Conservation (phyloP, 2,888 invertebrate genomes). For the Sphaerophoria rueppellii region DNA sequence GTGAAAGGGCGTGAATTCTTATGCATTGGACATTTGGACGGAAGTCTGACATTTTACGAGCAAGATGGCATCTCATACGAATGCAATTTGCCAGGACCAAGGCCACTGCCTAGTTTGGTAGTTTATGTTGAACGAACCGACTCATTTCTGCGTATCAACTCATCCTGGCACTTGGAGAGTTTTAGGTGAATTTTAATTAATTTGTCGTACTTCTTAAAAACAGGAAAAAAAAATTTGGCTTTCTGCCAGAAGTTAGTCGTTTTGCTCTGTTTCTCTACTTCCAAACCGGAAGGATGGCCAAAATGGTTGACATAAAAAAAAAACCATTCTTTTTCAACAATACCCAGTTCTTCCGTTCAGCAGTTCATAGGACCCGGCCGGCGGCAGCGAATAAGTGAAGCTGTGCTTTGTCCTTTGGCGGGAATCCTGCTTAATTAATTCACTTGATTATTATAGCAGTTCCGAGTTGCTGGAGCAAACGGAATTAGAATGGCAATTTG, state of each 20-base stretch:
- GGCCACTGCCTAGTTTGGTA: conserved; percentile 89
- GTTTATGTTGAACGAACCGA: conserved; percentile 91
- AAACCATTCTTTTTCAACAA: conserved; percentile 33
- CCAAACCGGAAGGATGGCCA: conserved; percentile 26
- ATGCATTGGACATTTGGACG: conserved; percentile 95
- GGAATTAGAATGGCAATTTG: conserved; percentile 59
- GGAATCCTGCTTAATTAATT: conserved; percentile 64
- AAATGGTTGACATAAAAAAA: conserved; percentile 41
- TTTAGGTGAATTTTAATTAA: conserved; percentile 86
- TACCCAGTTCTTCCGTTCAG: background rate
- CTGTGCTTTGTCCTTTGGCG: conserved; percentile 23
- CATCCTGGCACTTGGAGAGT: conserved; percentile 92
- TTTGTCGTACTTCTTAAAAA: conserved; percentile 45
- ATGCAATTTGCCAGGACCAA: conserved; percentile 88
- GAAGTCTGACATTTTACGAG: conserved; percentile 94
- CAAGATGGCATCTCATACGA: conserved; percentile 95
- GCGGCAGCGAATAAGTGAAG: conserved; percentile 11
- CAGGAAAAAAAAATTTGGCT: conserved; percentile 31
- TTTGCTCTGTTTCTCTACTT: conserved; percentile 43
- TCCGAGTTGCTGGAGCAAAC: conserved; percentile 44
- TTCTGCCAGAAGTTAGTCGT: conserved; percentile 52
- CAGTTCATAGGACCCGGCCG: background rate
- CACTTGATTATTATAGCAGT: conserved; percentile 59
- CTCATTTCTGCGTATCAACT: conserved; percentile 91
- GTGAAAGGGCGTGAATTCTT: conserved; percentile 92